phyloP scores from a whole-genome alignment of 2,888 invertebrate genomes.

The Microplitis manilae region DNA sequence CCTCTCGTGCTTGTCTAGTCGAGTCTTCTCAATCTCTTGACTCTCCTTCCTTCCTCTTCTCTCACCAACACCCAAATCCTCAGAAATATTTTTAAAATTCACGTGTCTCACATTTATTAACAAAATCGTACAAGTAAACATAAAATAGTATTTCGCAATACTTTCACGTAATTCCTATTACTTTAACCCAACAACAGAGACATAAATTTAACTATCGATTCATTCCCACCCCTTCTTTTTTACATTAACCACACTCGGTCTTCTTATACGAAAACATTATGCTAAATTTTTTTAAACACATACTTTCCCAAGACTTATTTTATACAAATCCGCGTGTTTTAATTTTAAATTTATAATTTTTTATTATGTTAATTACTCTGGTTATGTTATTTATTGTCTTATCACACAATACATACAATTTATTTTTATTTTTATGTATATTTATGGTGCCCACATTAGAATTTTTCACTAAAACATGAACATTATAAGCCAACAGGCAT shows the following conservation, averaged over 20 bases:
- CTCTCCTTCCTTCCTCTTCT: slow-evolving; percentile 21
- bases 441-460: not conserved
- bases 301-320: not conserved
- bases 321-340: not conserved
- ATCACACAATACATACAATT: not conserved
- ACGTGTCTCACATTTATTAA: not conserved
- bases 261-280: not conserved
- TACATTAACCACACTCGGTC: not conserved
- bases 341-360: not conserved
- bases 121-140: not conserved
- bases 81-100: slow-evolving; percentile 16
- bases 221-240: not conserved
- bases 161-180: not conserved
- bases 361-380: not conserved
- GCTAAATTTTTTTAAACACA: not conserved
- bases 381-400: not conserved
- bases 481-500: slow-evolving; percentile 34
- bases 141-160: not conserved
- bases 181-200: not conserved
- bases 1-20: slow-evolving; percentile 45
- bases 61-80: slow-evolving; percentile 8
- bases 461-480: not conserved
- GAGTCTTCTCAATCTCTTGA: slow-evolving; percentile 31
- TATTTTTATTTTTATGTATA: not conserved
- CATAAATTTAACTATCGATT: not conserved